Percentiles rank a stretch among this genome's conserved stretches.
Evolutionary conservation across 2,888 invertebrate species (phyloP).

Genomic region (Orchesellides sinensis): DNA sequence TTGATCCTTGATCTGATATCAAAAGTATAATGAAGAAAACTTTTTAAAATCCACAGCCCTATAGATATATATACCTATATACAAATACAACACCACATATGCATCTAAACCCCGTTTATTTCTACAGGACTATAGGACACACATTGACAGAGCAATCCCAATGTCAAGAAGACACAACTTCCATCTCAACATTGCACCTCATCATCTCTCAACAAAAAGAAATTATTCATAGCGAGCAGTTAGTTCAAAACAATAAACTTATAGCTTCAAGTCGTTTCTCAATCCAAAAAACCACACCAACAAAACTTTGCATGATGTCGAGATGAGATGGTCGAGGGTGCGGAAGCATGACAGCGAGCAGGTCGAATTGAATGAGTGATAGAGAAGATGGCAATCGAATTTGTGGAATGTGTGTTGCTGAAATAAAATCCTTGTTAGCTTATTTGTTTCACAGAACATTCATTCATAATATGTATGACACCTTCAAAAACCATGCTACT

Average conservation of each 20-base stretch:
- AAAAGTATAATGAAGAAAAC: neutral
- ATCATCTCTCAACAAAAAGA: conserved; percentile 8
- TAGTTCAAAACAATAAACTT: conserved; percentile 61
- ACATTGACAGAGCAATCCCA: conserved; percentile 22
- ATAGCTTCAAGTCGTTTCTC: conserved; percentile 24
- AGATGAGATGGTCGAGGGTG: conserved; percentile 60
- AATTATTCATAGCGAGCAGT: conserved; percentile 42
- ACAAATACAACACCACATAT: too few relatives aligned
- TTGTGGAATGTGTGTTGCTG: conserved; percentile 31
- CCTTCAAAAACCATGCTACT: too few relatives aligned
- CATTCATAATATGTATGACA: too few relatives aligned
- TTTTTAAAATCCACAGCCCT: neutral
- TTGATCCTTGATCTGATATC: conserved; percentile 21
- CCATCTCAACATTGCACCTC: conserved; percentile 25
- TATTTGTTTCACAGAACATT: too few relatives aligned
- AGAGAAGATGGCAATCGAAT: conserved; percentile 37
- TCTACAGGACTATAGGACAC: too few relatives aligned
- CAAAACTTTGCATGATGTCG: conserved; percentile 54
- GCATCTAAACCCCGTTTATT: neutral
- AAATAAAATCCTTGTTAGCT: conserved; percentile 44
- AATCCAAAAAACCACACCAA: conserved; percentile 48
- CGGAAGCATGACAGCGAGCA: conserved; percentile 56
- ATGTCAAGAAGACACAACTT: conserved; percentile 34
- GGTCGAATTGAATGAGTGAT: conserved; percentile 43
- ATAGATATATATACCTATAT: too few relatives aligned